phyloP scores from a whole-genome alignment of 2,888 invertebrate genomes.

The Nymphalis c-album region DNA sequence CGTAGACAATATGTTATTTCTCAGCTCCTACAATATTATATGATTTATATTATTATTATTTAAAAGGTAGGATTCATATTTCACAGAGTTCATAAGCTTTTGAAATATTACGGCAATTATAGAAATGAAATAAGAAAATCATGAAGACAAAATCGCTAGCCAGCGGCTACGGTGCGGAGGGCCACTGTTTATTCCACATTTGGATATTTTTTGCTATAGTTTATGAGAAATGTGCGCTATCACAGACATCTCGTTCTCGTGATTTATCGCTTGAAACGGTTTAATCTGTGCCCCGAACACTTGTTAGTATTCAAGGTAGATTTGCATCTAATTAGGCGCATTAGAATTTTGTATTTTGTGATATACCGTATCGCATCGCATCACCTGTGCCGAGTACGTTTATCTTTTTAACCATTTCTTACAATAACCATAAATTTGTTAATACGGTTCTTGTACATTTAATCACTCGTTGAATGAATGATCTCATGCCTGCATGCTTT shows the following conservation, averaged over 20 bases:
- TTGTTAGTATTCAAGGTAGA: constrained; percentile 73
- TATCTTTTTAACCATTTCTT: constrained; percentile 21
- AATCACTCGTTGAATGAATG: constrained; percentile 19
- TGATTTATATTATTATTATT: not conserved
- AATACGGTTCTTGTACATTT: constrained; percentile 15
- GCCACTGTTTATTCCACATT: constrained; percentile 74
- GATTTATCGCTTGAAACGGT: constrained; percentile 66
- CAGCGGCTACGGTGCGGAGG: constrained; percentile 61
- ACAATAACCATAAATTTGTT: constrained; percentile 19
- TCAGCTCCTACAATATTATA: no score
- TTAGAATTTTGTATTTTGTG: constrained; percentile 58
- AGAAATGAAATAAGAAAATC: constrained; percentile 60
- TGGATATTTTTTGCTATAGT: constrained; percentile 56
- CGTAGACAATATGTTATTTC: no score
- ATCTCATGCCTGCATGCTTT: constrained; percentile 14
- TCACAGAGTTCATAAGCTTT: constrained; percentile 35
- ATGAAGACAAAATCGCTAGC: constrained; percentile 63
- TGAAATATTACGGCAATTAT: constrained; percentile 70
- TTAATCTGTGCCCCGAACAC: constrained; percentile 56
- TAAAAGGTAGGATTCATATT: not conserved
- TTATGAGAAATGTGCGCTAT: constrained; percentile 63
- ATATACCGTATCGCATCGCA: constrained; percentile 57
- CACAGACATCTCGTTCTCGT: constrained; percentile 62
- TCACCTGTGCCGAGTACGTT: constrained; percentile 22
- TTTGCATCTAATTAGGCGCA: constrained; percentile 73